Base-by-base conservation (phyloP, 2,113 vertebrate genomes). In the Scartelaos histophorus region DNA sequence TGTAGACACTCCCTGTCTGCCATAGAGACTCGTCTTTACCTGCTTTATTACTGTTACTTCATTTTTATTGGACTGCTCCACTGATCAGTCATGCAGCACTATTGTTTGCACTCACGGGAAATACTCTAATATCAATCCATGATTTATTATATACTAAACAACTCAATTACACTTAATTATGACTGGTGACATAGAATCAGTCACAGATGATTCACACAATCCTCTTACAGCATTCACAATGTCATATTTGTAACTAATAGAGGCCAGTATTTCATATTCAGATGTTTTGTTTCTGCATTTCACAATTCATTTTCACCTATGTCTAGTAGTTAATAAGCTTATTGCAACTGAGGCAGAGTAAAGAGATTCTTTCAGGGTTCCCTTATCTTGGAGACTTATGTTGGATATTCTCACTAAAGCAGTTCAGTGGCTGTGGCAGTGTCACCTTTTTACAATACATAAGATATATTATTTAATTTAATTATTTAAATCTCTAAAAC, bases 41-140 rank as follows among this genome's bases (percentile, higher is more conserved):
- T 58, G 56, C 56, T 58, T 13, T 5, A 4, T 67, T n/a, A 25
- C 49, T 35, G 34, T 64, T 64, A 12, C 61, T n/a, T 38, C 17
- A 38, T 7, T 38, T 70, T 60, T 76, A 71, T 22, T 13, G 22
- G 61, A 24, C 13, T 22, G 65, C 43, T 66, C 7, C 19, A 22
- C 45, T 66, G 10, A 21, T 66, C n/a, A 66, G 34, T 64, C 61
- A 64, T 64, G 16, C 38, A 22, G 38, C 12, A 13, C 45, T 45
- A 45, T 66, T 69, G 16, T 60, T 25, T 69, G 65, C 13, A 71
- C 12, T 57, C 29, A 47, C 22, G 66, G 25, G 62, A 71, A 75
- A 75, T 22, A 34, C 1, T 29, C n/a, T 7, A 25, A 69, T 17
- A 35, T 60, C 35, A 1, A 45, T 17, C 47, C 16, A 54, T 45